Evolutionary conservation across 92 coral and sea anemone species (phyloP), one percentile per base, ranked within the genome.

Genomic region (Nematostella vectensis): DNA sequence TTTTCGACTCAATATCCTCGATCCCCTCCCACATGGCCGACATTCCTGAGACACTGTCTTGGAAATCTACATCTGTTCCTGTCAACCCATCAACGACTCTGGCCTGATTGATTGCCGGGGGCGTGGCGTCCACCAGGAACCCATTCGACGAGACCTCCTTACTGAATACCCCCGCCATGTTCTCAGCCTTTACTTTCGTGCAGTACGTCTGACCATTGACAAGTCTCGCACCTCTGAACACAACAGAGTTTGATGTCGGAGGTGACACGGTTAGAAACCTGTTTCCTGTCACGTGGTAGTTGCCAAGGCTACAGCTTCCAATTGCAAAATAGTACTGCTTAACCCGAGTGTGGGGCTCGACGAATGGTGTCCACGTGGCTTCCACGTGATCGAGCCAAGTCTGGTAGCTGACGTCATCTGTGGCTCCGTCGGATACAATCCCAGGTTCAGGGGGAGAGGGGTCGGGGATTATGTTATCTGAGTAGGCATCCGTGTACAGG

Each of bases 131-230:
- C 21, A 52, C 79, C 15, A 63, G 54, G 54, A 88, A 82, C 4
- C 96, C 96, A 57, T 83, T 67, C 23, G 96, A 88, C 23, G 96
- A 74, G n/a, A 71, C 84, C 55, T 80, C 84, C 2, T 42, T 27
- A 23, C 83, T 74, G 10, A 48, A 70, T 47, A 88, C 59, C 3
- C 96, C 96, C 1, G 96, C 96, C 68, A 68, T 68, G 70, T 88
- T 88, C 50, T 74, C 69, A 18, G 96, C 96, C 56, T 83, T 88
- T 24, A 88, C 59, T 60, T 83, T 88, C 43, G 74, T 62, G 63
- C 96, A 88, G 39, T 88, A 88, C 45, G 71, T 61, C 50, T 88
- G 96, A 23, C 96, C 96, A 50, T 88, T 88, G 20, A 78, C 81
- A 25, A 88, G 80, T 21, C 58, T 75, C 3, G 78, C 38, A 27